phyloP scores from a whole-genome alignment of 2,113 vertebrate species.

The Pelecanus crispus region DNA sequence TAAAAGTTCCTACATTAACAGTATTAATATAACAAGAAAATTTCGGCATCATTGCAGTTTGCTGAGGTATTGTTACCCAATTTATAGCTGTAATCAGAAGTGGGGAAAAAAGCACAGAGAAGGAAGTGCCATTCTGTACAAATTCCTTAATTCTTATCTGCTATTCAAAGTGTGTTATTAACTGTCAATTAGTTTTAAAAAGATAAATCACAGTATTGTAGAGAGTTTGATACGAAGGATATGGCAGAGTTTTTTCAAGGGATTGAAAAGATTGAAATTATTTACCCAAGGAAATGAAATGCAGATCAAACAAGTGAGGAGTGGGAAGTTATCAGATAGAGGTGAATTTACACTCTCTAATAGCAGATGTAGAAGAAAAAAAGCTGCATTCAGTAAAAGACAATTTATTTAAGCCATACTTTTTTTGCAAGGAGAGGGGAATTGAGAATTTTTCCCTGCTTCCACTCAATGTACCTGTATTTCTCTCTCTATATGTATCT shows the following conservation, averaged over 20 bases:
- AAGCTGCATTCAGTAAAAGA: background rate
- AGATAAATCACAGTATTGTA: background rate
- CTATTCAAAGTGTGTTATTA: background rate
- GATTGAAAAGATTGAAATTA: background rate
- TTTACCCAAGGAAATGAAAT: background rate
- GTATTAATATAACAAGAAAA: background rate
- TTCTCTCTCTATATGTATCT: background rate
- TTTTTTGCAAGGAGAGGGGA: background rate
- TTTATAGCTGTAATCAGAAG: background rate
- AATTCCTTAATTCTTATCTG: background rate
- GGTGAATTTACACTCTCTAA: background rate
- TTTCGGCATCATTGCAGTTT: background rate
- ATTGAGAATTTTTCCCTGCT: background rate
- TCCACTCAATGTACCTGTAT: background rate
- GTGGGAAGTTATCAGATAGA: background rate
- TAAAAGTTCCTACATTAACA: background rate
- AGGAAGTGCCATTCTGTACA: background rate
- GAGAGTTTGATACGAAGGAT: background rate
- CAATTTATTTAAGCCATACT: background rate
- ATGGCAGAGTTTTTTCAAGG: background rate
- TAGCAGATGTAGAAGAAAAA: background rate
- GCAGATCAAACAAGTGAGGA: background rate
- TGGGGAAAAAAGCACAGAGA: background rate
- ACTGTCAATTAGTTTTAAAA: background rate
- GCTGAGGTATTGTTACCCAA: background rate